Conservation (phyloP, 2,888 invertebrate species). For the Physocephala rufipes region DNA sequence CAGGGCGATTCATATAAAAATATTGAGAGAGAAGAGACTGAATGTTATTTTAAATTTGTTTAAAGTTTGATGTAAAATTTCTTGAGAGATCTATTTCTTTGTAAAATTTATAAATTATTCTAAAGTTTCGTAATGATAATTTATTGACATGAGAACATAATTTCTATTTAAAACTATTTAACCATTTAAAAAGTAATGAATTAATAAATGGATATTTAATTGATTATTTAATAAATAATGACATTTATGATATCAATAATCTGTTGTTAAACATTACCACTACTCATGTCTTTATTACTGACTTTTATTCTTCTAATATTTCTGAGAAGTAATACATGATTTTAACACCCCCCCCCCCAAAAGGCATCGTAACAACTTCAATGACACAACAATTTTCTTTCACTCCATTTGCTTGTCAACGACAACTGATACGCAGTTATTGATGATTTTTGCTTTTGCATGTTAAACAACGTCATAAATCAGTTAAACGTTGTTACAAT, state of each 20-base stretch:
- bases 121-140: conserved; percentile 38
- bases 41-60: conserved; percentile 26
- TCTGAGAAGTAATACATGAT: too few species aligned
- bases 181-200: too few species aligned
- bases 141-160: conserved; percentile 24
- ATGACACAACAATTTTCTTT: neutral
- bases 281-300: too few species aligned
- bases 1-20: too few species aligned
- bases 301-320: too few species aligned
- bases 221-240: too few species aligned
- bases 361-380: neutral
- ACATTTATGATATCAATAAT: too few species aligned
- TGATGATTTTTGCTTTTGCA: conserved; percentile 27
- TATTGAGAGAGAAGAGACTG: too few species aligned
- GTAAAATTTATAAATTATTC: conserved; percentile 26
- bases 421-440: conserved; percentile 25
- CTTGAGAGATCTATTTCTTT: neutral
- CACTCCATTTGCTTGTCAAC: conserved; percentile 7
- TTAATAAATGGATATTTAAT: neutral
- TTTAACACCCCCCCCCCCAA: too few species aligned
- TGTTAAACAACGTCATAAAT: conserved; percentile 33
- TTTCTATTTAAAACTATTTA: too few species aligned
- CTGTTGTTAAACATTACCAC: too few species aligned
- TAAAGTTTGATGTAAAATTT: conserved; percentile 31
- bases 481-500: conserved; percentile 21